Evolutionary conservation across 2,113 vertebrate genomes (phyloP).

Genomic region (Aspidoscelis tigris): DNA sequence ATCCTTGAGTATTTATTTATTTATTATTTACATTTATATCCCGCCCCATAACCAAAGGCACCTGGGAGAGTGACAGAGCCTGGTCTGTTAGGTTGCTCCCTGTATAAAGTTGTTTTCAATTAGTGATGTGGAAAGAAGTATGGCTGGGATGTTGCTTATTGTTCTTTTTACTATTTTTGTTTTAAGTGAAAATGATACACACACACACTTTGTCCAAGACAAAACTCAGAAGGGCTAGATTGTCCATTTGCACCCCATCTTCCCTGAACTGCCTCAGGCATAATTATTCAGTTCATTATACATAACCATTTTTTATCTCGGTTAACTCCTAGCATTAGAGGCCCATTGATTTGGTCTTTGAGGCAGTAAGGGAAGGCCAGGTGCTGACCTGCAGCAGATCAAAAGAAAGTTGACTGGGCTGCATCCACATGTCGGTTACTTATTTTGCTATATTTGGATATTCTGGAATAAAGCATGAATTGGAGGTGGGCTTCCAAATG

Average conservation of each 20-base stretch:
- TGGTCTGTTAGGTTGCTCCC: not conserved
- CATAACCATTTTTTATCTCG: not conserved
- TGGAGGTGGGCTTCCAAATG: no score
- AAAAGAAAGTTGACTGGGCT: no score
- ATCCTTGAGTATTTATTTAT: not conserved
- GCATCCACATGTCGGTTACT: no score
- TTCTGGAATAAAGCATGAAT: no score
- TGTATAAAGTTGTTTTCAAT: not conserved
- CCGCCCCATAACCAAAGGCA: no score
- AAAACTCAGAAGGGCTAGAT: not conserved
- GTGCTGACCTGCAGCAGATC: no score
- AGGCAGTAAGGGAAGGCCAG: no score
- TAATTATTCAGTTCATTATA: not conserved
- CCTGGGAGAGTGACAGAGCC: not conserved
- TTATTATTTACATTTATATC: no score
- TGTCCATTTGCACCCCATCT: not conserved
- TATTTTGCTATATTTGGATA: no score
- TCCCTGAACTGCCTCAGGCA: no score
- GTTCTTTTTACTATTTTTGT: not conserved
- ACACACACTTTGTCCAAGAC: constrained; percentile 20
- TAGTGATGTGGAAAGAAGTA: not conserved
- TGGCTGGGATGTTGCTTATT: not conserved
- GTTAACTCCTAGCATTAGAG: not conserved
- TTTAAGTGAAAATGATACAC: not conserved
- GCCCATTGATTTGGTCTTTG: no score